Base-by-base conservation (phyloP, 2,888 invertebrate species). In the Metalampra italica region DNA sequence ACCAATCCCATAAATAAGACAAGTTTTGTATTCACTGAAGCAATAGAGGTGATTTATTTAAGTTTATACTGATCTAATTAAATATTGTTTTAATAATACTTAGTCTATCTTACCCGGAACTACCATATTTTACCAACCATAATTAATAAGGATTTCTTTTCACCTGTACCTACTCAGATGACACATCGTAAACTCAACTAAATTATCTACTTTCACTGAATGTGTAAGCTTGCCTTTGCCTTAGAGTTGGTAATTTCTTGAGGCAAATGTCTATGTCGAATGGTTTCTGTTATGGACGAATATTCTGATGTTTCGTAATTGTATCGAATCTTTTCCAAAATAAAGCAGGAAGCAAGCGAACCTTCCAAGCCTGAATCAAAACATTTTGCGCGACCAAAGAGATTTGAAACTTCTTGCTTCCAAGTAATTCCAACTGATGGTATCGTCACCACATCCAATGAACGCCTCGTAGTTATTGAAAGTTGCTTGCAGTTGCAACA, bases 201-300 rank as follows among this genome's bases (percentile, higher is more conserved):
- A 47, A 47, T 51, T 51, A 51, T 51, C 29, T 42, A 51, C 51
- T 51, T 51, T 51, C 51, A 43, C 51, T 48, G 38, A 22, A 45
- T 45, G 43, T 34, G 47, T 37, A 29, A 43, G 43, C 32, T 9
- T 12, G 8, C 32, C 39, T 41, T 22, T 5, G 14, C 12, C 9
- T 13, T 36, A 30, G 34, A 1, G 43, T 43, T 44, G 36, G 36
- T 30, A 14, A 43, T 47, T 43, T 47, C 38, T 30, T 14, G 45
- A 34, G 29, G n/a, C 38, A 46, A 43, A 50, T 50, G 11, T n/a
- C n/a, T n/a, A n/a, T n/a, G n/a, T n/a, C n/a, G n/a, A n/a, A n/a
- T n/a, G n/a, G n/a, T n/a, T n/a, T n/a, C n/a, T n/a, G n/a, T n/a
- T n/a, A n/a, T n/a, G n/a, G n/a, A 22, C 22, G 22, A 22, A 34